These are phyloP conservation scores for Drosophila paranaensis DNA, from an alignment of 2,888 invertebrate species.

Conservation along the genomic window DNA sequence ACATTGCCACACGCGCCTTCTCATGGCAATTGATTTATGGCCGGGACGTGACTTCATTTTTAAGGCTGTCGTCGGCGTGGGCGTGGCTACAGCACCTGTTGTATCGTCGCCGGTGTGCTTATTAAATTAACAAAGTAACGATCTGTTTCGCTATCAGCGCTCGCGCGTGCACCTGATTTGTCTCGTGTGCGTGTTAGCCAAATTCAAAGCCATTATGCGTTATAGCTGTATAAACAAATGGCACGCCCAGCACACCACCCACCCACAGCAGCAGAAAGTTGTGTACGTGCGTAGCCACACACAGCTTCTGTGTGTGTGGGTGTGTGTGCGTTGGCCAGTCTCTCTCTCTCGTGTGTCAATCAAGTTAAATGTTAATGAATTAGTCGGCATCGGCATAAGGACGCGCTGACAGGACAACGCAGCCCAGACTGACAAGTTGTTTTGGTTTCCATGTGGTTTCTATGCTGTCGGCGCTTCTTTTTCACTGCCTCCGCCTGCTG, in stretches of 20 bases:
- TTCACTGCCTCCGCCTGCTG: conserved; percentile 1
- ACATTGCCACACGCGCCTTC: conserved; percentile 46
- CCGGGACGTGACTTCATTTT: conserved; percentile 75
- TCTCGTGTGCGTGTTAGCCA: conserved; percentile 36
- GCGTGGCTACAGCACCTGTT: conserved; percentile 65
- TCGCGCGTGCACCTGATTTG: conserved; percentile 28
- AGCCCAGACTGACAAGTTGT: conserved; percentile 68
- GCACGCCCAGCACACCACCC: conserved; percentile 25
- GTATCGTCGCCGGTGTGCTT: conserved; percentile 51
- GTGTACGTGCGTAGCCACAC: conserved; percentile 53
- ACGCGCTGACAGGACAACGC: conserved; percentile 71
- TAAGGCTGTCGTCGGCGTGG: conserved; percentile 10
- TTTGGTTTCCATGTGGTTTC: conserved; percentile 48
- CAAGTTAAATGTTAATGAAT: conserved; percentile 81
- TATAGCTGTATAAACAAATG: conserved; percentile 75
- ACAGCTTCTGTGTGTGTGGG: neutral
- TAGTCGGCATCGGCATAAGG: conserved; percentile 62
- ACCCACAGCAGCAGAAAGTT: conserved; percentile 3
- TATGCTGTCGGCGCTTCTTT: conserved; percentile 43
- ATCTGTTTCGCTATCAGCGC: conserved; percentile 44
- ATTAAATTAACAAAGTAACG: conserved; percentile 76
- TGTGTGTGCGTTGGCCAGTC: conserved; percentile 3
- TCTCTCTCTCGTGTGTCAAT: conserved; percentile 70
- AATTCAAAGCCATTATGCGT: conserved; percentile 73
- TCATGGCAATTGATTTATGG: conserved; percentile 78